These are phyloP conservation scores for Sphenodon punctatus DNA, from an alignment of 2,797 vertebrate species.

Conservation along the genomic window DNA sequence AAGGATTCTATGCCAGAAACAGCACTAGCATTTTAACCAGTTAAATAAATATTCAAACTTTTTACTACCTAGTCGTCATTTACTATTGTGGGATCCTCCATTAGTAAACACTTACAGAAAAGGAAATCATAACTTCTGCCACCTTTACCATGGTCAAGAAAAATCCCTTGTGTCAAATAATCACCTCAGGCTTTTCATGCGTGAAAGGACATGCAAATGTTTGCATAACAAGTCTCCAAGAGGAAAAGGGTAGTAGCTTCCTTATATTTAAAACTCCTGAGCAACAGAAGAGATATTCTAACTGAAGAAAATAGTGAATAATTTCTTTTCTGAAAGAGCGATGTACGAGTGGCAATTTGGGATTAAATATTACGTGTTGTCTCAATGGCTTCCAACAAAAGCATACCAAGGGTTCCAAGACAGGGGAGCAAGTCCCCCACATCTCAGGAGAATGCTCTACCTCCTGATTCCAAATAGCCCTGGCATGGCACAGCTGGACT, in stretches of 20 bases:
- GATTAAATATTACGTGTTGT: too few species aligned
- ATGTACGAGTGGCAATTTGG: too few species aligned
- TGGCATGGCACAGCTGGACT: too few species aligned
- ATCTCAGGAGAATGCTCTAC: too few species aligned
- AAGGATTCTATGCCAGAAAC: conserved; percentile 58
- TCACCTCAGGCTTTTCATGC: background rate
- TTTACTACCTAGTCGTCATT: conserved; percentile 44
- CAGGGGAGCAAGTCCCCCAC: too few species aligned
- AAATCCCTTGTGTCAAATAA: conserved; percentile 3
- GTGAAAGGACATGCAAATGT: background rate
- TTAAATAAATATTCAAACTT: conserved; percentile 60
- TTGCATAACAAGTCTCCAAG: background rate
- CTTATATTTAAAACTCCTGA: background rate
- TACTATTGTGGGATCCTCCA: conserved; percentile 47
- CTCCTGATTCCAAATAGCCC: too few species aligned
- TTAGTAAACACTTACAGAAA: background rate
- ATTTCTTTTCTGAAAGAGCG: too few species aligned
- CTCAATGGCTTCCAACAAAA: too few species aligned
- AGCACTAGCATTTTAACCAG: conserved; percentile 64
- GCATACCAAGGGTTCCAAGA: too few species aligned
- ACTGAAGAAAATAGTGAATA: too few species aligned
- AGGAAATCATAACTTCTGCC: conserved; percentile 26
- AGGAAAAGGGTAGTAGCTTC: accelerated
- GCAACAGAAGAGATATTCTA: background rate
- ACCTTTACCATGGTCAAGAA: conserved; percentile 8